Evolutionary conservation across 2,888 invertebrate genomes (phyloP).

Genomic region (Endomychus coccineus): DNA sequence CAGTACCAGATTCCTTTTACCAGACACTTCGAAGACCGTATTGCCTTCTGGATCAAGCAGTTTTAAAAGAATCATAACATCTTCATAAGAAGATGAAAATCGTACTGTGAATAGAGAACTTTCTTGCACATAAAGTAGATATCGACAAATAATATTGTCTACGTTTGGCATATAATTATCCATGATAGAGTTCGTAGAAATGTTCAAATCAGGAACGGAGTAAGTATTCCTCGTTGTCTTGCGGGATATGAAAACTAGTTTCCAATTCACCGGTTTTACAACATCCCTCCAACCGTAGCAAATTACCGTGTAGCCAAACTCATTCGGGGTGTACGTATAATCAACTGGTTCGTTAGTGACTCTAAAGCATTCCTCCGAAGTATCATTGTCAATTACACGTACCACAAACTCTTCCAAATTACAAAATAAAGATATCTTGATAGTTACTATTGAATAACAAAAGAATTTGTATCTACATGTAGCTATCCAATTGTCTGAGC

Average conservation of each 20-base stretch:
- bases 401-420: slow-evolving; percentile 28
- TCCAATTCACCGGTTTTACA: slow-evolving; percentile 25
- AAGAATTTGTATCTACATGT: slow-evolving; percentile 27
- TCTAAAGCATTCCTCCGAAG: slow-evolving; percentile 27
- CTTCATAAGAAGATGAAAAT: slow-evolving; percentile 18
- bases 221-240: slow-evolving; percentile 15
- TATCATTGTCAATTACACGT: slow-evolving; percentile 37
- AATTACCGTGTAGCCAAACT: slow-evolving; percentile 35
- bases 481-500: slow-evolving; percentile 25
- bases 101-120: slow-evolving; percentile 22
- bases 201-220: slow-evolving; percentile 18
- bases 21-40: slow-evolving; percentile 19
- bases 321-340: slow-evolving; percentile 27
- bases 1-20: slow-evolving; percentile 19
- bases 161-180: slow-evolving; percentile 25
- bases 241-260: slow-evolving; percentile 26
- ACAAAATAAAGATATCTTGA: slow-evolving; percentile 32
- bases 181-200: slow-evolving; percentile 10
- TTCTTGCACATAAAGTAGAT: slow-evolving; percentile 20
- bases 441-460: slow-evolving; percentile 3
- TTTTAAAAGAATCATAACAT: slow-evolving; percentile 21
- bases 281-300: slow-evolving; percentile 33
- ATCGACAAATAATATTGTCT: slow-evolving; percentile 21
- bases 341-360: slow-evolving; percentile 28
- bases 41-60: slow-evolving; percentile 18